Conservation (phyloP, 1,140 invertebrate genomes). For the Neoseiulus cucumeris region DNA sequence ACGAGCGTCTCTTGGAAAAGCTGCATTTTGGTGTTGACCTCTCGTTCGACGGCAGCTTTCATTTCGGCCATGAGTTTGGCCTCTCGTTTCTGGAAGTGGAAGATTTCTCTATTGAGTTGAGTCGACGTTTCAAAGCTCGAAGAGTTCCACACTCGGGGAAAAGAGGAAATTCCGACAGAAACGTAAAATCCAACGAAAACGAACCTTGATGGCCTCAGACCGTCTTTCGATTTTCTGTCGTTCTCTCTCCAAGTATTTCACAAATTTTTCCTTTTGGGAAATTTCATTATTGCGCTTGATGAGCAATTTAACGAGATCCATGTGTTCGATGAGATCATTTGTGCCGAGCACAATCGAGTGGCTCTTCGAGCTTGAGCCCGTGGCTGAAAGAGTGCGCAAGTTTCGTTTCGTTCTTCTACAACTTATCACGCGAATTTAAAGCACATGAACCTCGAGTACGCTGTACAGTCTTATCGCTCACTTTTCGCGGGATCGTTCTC, state of each 20-base stretch:
- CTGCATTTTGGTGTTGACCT: not conserved
- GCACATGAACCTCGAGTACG: no score
- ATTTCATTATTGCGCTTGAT: not conserved
- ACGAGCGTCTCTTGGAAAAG: not conserved
- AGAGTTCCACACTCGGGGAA: no score
- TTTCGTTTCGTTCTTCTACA: no score
- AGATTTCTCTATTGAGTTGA: no score
- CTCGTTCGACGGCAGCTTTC: not conserved
- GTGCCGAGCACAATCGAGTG: not conserved
- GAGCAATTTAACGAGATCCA: not conserved
- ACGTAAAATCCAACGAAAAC: no score
- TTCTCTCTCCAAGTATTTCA: not conserved
- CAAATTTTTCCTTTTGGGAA: conserved; percentile 1
- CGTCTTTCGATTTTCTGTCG: conserved; percentile 1
- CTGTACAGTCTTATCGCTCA: no score
- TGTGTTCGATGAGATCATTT: not conserved
- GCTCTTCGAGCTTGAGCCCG: no score
- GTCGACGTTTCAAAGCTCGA: no score
- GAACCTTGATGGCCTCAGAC: not conserved
- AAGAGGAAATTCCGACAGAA: not conserved
- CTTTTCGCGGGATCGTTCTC: not conserved
- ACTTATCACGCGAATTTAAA: no score
- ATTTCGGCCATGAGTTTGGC: conserved; percentile 1
- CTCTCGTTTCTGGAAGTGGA: not conserved
- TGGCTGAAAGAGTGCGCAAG: no score